A percentile compares a stretch with the other conserved stretches of the same genome.
Evolutionary conservation across 2,888 invertebrate genomes (phyloP).

Genomic region (Cantharis rufa): DNA sequence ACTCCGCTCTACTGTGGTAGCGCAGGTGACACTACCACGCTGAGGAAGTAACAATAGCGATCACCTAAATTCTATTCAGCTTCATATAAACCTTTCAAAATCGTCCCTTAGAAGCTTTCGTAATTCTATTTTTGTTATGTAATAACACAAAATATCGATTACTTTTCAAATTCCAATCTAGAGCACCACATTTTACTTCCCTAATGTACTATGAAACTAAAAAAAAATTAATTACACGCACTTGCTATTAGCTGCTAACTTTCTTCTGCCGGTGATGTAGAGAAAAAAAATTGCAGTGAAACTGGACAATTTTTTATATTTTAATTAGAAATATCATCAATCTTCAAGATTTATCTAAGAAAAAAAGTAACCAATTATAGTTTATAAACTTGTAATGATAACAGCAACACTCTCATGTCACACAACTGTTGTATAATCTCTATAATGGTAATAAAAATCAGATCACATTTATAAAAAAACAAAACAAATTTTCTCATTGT

Average conservation of each 20-base stretch:
- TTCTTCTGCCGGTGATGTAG: neutral
- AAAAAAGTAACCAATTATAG: neutral
- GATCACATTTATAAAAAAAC: neutral
- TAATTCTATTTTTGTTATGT: neutral
- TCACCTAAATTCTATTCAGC: neutral
- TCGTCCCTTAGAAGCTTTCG: neutral
- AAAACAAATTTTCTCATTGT: neutral
- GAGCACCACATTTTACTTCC: neutral
- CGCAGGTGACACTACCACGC: neutral
- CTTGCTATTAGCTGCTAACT: neutral
- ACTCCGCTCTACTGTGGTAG: neutral
- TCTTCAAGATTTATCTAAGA: neutral
- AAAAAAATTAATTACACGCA: neutral
- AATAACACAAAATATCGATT: neutral
- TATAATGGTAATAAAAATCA: neutral
- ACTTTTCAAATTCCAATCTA: neutral
- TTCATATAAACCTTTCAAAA: neutral
- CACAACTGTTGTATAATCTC: neutral
- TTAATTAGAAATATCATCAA: neutral
- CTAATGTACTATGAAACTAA: neutral
- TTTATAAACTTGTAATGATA: conserved; percentile 6
- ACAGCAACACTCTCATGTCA: conserved; percentile 6
- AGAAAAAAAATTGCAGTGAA: neutral
- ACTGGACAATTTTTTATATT: neutral
- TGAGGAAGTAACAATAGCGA: neutral